These are phyloP conservation scores for Erythrolamprus reginae DNA, from an alignment of 2,113 vertebrate genomes.

Conservation along the genomic window DNA sequence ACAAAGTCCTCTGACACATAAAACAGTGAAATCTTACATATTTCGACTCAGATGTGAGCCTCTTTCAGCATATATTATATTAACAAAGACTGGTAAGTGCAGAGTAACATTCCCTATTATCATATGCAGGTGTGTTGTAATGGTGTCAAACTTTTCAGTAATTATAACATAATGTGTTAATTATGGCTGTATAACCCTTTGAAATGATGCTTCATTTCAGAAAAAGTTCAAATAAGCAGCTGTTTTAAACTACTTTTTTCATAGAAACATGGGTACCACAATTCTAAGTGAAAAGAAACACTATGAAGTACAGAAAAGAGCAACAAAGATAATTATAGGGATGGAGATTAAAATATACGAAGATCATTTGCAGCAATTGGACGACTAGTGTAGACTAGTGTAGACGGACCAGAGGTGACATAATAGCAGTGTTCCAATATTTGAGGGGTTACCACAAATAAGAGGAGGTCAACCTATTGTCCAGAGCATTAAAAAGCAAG, in stretches of 20 bases:
- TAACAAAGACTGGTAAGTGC: not conserved
- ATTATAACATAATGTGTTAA: not conserved
- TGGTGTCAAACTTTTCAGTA: not conserved
- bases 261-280: not conserved
- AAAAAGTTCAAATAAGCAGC: not conserved
- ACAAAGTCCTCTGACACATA: not conserved
- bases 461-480: not conserved
- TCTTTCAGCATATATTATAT: not conserved
- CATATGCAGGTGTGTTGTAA: not conserved
- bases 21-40: not conserved
- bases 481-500: not conserved
- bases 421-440: not conserved
- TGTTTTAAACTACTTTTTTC: not conserved
- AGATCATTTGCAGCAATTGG: not conserved
- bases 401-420: not conserved
- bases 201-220: not conserved
- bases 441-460: not conserved
- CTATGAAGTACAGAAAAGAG: not conserved
- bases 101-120: not conserved
- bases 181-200: not conserved
- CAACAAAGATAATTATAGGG: not conserved
- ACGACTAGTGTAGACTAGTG: not conserved
- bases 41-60: not conserved
- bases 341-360: not conserved
- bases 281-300: not conserved